Evolutionary conservation across 2,888 invertebrate genomes (phyloP).

Genomic region (Lagria hirta): DNA sequence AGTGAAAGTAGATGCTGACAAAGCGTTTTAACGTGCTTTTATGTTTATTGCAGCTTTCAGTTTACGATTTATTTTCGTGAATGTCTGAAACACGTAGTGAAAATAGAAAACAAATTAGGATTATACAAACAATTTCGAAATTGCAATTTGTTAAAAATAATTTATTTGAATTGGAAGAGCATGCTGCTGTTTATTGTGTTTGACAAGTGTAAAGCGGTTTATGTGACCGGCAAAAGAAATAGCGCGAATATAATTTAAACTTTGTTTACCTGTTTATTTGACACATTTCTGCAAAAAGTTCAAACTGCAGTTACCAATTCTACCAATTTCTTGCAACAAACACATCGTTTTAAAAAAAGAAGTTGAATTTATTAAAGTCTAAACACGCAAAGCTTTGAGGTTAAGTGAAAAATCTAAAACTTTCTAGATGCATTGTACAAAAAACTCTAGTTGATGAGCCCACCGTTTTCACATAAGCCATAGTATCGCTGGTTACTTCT

Average conservation of each 20-base stretch:
- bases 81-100: too few relatives aligned
- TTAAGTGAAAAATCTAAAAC: conserved; percentile 42
- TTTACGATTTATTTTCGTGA: too few relatives aligned
- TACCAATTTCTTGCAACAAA: conserved; percentile 22
- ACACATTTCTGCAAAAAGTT: conserved; percentile 32
- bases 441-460: conserved; percentile 43
- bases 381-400: conserved; percentile 38
- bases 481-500: conserved; percentile 84
- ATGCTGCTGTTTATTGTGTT: too few relatives aligned
- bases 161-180: too few relatives aligned
- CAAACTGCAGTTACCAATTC: conserved; percentile 26
- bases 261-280: conserved; percentile 36
- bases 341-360: conserved; percentile 25
- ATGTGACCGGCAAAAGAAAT: conserved; percentile 7
- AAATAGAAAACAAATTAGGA: too few relatives aligned
- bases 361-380: too few relatives aligned
- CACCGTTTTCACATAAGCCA: conserved; percentile 89
- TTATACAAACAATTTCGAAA: too few relatives aligned
- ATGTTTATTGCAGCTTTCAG: too few relatives aligned
- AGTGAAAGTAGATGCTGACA: too few relatives aligned
- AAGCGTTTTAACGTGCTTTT: too few relatives aligned
- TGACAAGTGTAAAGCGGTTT: conserved; percentile 14
- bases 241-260: conserved; percentile 28
- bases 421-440: conserved; percentile 42
- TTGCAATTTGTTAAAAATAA: too few relatives aligned